Evolutionary conservation across 2,888 invertebrate genomes (phyloP), one percentile per base, ranked within the genome.

Genomic region (Brachynemurus nebulosus): DNA sequence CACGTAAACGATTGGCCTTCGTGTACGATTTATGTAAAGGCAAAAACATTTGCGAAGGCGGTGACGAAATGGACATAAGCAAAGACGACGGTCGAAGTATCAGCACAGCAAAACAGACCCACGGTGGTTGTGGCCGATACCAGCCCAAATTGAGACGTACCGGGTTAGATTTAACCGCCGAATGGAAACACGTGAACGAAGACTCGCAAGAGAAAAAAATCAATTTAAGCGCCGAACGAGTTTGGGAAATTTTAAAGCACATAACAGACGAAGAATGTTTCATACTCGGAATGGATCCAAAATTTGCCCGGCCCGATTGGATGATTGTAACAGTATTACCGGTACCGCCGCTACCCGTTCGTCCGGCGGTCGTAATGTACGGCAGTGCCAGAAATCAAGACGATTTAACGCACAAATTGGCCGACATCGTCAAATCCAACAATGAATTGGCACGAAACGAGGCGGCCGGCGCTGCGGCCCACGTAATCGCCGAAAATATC

Each of bases 351-450:
- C 66, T 98, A 18, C 80, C 89, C 2, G 97, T 98, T 0, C 75
- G 98, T 50, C 98, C 98, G 0, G 96, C 98, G 42, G 97, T 98
- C 4, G 92, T 97, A 7, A 98, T 97, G 90, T 90, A 90, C 65
- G 98, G 98, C n/a, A 90, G 96, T 1, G 97, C 97, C 0, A 85
- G 91, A 61, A 98, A 97, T 75, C 83, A 95, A 68, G 98, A 99
- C 60, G 98, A 99, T 74, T 77, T 99, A 57, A 99, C 98, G 0
- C 97, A 99, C 67, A 99, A 99, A 68, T 69, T 99, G 45, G 83
- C 97, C 0, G 98, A 99, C 57, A 97, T 99, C 34, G 92, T 99
- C 44, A 99, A 99, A 69, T 75, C 92, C 1, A 99, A 99, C 62
- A 96, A 95, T 64, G 96, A 98, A 62, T 65, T 99, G 46, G 76